phyloP scores from a whole-genome alignment of 2,113 vertebrate species.

The Zonotrichia leucophrys region DNA sequence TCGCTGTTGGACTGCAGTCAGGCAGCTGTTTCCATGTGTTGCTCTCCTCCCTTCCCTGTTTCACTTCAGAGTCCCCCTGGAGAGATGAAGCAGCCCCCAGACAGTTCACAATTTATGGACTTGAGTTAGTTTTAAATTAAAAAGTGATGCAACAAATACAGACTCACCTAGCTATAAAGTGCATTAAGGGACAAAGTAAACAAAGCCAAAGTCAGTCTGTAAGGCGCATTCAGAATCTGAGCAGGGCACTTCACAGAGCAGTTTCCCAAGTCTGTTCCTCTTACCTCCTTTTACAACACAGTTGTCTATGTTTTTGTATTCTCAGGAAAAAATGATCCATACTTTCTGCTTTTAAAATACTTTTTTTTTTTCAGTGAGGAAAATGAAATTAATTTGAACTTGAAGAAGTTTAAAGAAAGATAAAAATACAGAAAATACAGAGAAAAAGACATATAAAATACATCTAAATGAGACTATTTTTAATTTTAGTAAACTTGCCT shows the following conservation, averaged over 20 bases:
- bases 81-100: neutral
- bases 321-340: neutral
- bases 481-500: neutral
- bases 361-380: neutral
- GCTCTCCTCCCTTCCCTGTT: neutral
- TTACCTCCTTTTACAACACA: neutral
- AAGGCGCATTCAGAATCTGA: neutral
- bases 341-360: neutral
- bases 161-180: neutral
- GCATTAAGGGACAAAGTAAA: neutral
- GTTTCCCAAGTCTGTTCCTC: neutral
- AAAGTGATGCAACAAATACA: neutral
- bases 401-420: neutral
- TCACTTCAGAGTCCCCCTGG: neutral
- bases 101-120: rapidly evolving
- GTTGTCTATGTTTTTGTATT: neutral
- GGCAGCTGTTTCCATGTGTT: neutral
- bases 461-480: neutral
- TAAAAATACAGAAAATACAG: neutral
- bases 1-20: neutral
- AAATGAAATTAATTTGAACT: neutral
- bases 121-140: neutral
- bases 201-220: neutral
- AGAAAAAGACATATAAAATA: neutral
- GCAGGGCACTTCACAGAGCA: neutral